These are phyloP conservation scores for Sylvia atricapilla DNA, from an alignment of 2,113 vertebrate species.

Conservation along the genomic window DNA sequence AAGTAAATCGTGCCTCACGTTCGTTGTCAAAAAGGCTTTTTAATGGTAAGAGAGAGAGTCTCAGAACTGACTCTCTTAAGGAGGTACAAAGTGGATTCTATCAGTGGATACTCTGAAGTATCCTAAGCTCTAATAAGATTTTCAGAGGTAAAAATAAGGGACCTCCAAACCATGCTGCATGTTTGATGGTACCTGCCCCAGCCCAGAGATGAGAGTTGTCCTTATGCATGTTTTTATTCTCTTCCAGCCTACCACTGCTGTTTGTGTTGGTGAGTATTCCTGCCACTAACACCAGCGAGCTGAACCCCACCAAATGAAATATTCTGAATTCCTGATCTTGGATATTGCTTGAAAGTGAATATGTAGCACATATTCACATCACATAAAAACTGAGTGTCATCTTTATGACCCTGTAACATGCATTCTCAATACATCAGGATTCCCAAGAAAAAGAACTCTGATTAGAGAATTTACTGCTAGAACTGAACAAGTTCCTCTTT, in stretches of 20 bases:
- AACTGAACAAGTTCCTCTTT: not conserved
- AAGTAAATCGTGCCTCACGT: not conserved
- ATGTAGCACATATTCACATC: not conserved
- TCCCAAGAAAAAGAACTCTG: not conserved
- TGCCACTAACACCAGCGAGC: not conserved
- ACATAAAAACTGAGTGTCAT: not conserved
- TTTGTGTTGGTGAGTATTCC: not conserved
- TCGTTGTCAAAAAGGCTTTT: not conserved
- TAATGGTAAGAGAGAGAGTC: not conserved
- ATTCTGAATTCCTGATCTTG: not conserved
- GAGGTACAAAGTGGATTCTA: not conserved
- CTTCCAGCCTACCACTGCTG: not conserved
- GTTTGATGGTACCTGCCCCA: not conserved
- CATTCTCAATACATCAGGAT: not conserved
- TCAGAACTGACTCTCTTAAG: not conserved
- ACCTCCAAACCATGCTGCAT: not conserved
- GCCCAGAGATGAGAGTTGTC: not conserved
- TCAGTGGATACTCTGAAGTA: not conserved
- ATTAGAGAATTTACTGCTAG: not conserved
- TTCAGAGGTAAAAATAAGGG: not conserved
- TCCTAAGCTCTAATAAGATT: not conserved
- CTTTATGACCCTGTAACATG: not conserved
- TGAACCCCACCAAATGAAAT: not conserved
- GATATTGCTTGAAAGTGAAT: not conserved
- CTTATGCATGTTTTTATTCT: not conserved